Evolutionary conservation across 2,113 vertebrate species (phyloP).

Genomic region (Marmota flaviventris): DNA sequence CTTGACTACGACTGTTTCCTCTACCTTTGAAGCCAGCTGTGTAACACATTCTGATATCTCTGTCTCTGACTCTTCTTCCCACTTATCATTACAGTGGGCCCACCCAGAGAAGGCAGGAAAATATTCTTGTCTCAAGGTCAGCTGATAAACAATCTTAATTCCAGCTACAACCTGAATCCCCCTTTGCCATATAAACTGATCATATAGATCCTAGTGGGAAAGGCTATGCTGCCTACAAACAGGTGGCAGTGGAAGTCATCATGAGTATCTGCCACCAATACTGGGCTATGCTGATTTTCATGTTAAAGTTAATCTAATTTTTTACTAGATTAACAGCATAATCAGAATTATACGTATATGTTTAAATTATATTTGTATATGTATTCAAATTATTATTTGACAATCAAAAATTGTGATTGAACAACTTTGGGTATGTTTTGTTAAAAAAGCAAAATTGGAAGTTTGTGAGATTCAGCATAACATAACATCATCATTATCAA

Average conservation of each 20-base stretch:
- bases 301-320: neutral
- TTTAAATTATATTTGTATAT: neutral
- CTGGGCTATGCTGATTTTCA: neutral
- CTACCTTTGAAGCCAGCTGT: neutral
- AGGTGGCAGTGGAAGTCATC: neutral
- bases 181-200: neutral
- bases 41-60: neutral
- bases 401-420: neutral
- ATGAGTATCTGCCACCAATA: neutral
- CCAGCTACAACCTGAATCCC: neutral
- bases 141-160: neutral
- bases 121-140: neutral
- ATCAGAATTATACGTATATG: neutral
- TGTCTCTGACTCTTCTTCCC: neutral
- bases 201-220: neutral
- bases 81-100: neutral
- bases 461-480: neutral
- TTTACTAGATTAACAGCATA: neutral
- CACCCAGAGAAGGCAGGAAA: neutral
- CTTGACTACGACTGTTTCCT: neutral
- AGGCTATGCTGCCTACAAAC: neutral
- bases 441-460: neutral
- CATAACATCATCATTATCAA: neutral
- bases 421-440: neutral
- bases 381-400: slow-evolving; percentile 12